Evolutionary conservation across 2,797 vertebrate genomes (phyloP).

Genomic region (Melanotaenia nigrans): DNA sequence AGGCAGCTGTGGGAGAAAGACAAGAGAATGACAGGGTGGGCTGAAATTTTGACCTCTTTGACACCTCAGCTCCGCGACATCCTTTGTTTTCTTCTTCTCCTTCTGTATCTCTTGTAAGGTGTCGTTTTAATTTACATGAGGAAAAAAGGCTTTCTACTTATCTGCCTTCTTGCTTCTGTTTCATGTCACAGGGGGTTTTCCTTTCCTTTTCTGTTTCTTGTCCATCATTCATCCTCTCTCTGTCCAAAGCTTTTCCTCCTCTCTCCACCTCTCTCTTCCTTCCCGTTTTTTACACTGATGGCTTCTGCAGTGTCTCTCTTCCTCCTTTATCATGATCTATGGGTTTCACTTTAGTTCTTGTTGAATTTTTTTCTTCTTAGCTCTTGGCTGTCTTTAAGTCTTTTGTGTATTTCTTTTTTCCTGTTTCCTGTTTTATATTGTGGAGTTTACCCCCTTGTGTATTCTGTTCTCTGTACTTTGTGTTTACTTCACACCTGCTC

Average conservation of each 20-base stretch:
- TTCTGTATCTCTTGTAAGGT: constrained; percentile 52
- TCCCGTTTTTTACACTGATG: constrained; percentile 39
- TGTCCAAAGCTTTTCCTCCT: constrained; percentile 16
- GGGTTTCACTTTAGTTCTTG: not conserved
- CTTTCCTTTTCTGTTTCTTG: constrained; percentile 36
- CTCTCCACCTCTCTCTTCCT: constrained; percentile 6
- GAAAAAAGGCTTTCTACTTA: constrained; percentile 45
- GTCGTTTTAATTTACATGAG: constrained; percentile 72
- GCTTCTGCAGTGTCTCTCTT: constrained; percentile 40
- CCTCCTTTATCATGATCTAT: constrained; percentile 9
- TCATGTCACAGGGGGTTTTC: constrained; percentile 59
- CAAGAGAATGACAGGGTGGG: constrained; percentile 56
- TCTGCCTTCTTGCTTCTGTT: constrained; percentile 60
- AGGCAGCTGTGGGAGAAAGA: constrained; percentile 46
- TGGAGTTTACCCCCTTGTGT: not conserved
- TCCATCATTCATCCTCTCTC: constrained; percentile 52
- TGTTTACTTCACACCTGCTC: not conserved
- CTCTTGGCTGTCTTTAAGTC: not conserved
- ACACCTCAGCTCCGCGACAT: constrained; percentile 51
- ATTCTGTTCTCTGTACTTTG: not conserved
- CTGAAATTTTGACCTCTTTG: constrained; percentile 51
- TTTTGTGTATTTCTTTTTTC: not conserved
- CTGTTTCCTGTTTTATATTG: not conserved
- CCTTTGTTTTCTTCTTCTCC: constrained; percentile 33
- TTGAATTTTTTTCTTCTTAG: not conserved